These are phyloP conservation scores for Rana temporaria DNA, from an alignment of 2,113 vertebrate species.

Conservation along the genomic window DNA sequence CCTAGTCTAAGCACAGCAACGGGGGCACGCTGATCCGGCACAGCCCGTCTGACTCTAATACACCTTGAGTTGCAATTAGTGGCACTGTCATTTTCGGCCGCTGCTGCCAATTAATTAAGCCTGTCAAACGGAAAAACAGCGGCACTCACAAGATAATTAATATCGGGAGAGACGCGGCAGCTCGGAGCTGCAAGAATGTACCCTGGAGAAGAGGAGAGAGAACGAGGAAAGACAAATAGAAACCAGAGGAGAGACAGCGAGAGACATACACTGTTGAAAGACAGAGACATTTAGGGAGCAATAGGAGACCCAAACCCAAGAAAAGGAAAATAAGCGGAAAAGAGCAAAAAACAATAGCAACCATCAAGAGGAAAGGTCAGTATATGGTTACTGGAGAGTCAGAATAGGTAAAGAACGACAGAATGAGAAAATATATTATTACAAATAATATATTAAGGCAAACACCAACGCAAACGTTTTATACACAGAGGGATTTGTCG, in stretches of 20 bases:
- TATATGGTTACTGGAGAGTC: no score
- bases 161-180: slow-evolving; percentile 77
- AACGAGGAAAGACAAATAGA: slow-evolving; percentile 17
- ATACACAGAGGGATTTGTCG: no score
- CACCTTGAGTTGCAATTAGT: slow-evolving; percentile 87
- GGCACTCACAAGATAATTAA: slow-evolving; percentile 84
- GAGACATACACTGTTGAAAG: slow-evolving; percentile 14
- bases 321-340: neutral
- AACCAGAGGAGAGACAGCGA: slow-evolving; percentile 35
- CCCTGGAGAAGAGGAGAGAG: slow-evolving; percentile 63
- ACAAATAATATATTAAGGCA: no score
- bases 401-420: no score
- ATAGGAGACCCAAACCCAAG: slow-evolving; percentile 14
- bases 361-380: neutral
- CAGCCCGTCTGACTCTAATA: slow-evolving; percentile 79
- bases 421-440: no score
- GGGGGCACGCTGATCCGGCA: slow-evolving; percentile 69
- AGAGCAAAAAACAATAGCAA: neutral
- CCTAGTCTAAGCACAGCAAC: slow-evolving; percentile 38
- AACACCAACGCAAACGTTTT: no score
- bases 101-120: slow-evolving; percentile 88
- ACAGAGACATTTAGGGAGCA: neutral
- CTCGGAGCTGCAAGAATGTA: slow-evolving; percentile 65
- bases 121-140: slow-evolving; percentile 82
- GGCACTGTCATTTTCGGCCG: slow-evolving; percentile 83